Evolutionary conservation across 2,888 invertebrate genomes (phyloP).

Genomic region (Microctonus hyperodae): DNA sequence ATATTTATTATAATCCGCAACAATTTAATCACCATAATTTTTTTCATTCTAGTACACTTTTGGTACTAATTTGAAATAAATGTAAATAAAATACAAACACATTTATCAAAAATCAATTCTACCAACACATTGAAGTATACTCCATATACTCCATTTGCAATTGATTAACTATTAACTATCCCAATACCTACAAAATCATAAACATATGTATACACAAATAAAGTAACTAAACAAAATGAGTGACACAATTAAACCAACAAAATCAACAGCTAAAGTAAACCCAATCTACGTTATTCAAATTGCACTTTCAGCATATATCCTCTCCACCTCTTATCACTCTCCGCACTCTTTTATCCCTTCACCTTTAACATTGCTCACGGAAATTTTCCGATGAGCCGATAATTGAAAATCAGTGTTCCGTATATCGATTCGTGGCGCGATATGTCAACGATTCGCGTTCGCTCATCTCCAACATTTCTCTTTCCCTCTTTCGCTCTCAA

Average conservation of each 20-base stretch:
- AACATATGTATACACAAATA: not conserved
- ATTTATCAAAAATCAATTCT: no score
- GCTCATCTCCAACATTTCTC: not conserved
- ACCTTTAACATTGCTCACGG: no score
- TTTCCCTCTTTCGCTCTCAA: not conserved
- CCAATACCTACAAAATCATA: not conserved
- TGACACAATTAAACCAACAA: constrained; percentile 1
- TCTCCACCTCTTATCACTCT: no score
- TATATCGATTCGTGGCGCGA: constrained; percentile 40
- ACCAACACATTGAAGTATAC: no score
- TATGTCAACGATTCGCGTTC: not conserved
- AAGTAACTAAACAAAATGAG: not conserved
- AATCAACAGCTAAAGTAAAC: not conserved
- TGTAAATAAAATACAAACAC: no score
- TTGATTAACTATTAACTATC: no score
- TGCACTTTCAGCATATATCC: not conserved
- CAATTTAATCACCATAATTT: no score
- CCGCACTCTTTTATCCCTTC: no score
- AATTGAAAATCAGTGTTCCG: constrained; percentile 51
- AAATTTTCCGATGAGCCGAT: constrained; percentile 45
- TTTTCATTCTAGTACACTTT: no score
- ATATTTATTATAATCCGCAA: no score
- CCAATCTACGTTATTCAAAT: not conserved
- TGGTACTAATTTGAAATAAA: no score
- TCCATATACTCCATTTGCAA: no score